Base-by-base conservation (phyloP, 1,140 invertebrate species). In the Sinella curviseta region DNA sequence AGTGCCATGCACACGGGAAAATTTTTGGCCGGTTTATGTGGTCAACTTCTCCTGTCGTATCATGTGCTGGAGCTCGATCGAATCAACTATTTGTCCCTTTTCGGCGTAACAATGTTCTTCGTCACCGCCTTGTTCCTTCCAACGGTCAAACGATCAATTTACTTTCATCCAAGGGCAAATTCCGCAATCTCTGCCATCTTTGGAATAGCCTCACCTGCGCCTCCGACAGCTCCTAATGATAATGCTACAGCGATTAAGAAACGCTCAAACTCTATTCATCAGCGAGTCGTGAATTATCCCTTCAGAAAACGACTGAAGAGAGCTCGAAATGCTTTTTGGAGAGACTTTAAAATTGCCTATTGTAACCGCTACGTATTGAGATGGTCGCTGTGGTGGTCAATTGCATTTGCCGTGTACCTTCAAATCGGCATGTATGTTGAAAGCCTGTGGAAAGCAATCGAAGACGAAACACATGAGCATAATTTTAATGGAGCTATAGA, bases 401-500 rank as follows among this genome's bases (percentile, higher is more conserved):
- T 88, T 55, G 85, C 84, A 1, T 86, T 84, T 33, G 87, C 86
- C 77, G 84, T 86, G 17, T 84, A 84, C 81, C 82, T 88, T 30
- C 86, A 89, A 86, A 90, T 94, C 17, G 90, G 91, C 78, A 92
- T 89, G 54, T 96, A 95, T 84, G 89, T 94, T 82, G 94, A 97
- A 86, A 87, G 94, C 16, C 86, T 97, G 28, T 97, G 94, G 94
- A 86, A 87, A 82, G 82, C 73, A 14, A 78, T 78, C 36, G 85
- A 87, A 16, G 78, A 86, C 20, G 79, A 86, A 28, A 80, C 84
- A 28, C 83, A 87, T 34, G 87, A 87, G 55, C 78, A 84, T 24
- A 87, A 89, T 36, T 94, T 93, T 82, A 94, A 95, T 86, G 95
- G 94, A 0, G 91, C 90, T 36, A 92, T 95, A 0, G 94, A 96